These are phyloP conservation scores for Herminia tarsipennalis DNA, from an alignment of 2,888 invertebrate species.

Conservation along the genomic window DNA sequence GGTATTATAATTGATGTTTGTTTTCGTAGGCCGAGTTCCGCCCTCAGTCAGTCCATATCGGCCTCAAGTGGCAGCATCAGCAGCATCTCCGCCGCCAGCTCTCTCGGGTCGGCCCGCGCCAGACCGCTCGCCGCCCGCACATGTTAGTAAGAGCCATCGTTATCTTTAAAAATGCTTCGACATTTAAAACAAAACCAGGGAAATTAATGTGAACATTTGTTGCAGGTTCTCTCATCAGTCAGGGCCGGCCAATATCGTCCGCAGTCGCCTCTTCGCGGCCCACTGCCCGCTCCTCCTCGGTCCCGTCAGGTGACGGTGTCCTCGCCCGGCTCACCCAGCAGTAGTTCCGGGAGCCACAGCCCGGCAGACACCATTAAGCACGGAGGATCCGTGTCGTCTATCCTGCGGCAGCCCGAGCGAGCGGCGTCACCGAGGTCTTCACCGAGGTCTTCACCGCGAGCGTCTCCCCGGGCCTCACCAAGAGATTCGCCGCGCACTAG, in stretches of 20 bases:
- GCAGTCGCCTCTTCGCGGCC: constrained; percentile 88
- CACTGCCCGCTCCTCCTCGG: constrained; percentile 83
- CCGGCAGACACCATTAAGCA: constrained; percentile 92
- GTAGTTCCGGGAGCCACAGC: constrained; percentile 92
- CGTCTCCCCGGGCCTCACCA: constrained; percentile 64
- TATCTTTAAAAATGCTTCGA: background rate
- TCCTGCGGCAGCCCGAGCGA: constrained; percentile 76
- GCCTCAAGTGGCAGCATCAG: constrained; percentile 85
- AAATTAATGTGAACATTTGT: background rate
- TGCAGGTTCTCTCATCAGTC: constrained; percentile 89
- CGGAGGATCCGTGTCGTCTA: constrained; percentile 80
- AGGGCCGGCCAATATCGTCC: constrained; percentile 90
- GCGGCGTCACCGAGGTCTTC: constrained; percentile 70
- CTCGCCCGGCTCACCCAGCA: constrained; percentile 95
- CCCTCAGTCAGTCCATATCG: constrained; percentile 91
- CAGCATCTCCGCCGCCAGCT: constrained; percentile 86
- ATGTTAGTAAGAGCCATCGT: constrained; percentile 81
- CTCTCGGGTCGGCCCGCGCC: constrained; percentile 83
- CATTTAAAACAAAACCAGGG: background rate
- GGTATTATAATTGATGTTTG: no score
- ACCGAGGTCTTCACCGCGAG: constrained; percentile 70
- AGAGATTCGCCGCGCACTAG: constrained; percentile 71
- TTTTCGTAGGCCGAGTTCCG: constrained; percentile 89
- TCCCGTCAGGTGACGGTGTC: constrained; percentile 82
- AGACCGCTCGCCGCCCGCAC: constrained; percentile 90